Base-by-base conservation (phyloP, 2,888 invertebrate genomes). In the Drosophila melanosoma region DNA sequence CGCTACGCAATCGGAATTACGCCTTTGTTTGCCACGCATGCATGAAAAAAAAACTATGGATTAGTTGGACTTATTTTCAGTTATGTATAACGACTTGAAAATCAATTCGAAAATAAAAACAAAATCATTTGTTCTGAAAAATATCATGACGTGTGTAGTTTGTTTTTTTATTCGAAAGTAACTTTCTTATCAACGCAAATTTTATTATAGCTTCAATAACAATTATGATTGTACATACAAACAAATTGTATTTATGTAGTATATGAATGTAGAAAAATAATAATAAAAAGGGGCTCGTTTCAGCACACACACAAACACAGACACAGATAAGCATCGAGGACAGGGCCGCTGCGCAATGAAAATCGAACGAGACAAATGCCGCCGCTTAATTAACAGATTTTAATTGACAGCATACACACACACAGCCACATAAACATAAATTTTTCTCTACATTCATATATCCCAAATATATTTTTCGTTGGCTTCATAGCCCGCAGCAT, bases 191-290 rank as follows among this genome's bases (percentile, higher is more conserved):
- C 85, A 82, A 82, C 81, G 51, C 69, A 60, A 73, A 87, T 82
- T 87, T 84, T 75, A 88, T 80, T 78, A 70, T 60, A 83, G 76
- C 75, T 81, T 83, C 69, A 79, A 86, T 75, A 86, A 87, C 82
- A 86, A 84, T 87, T 79, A 79, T 82, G 70, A 57, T 17, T 12
- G n/a, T 54, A 54, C 12, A n/a, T 26, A 52, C 52, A 45, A 15
- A 23, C 45, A 45, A 45, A 15, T 45, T 45, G 45, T 51, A 64
- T 60, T 49, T 59, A 40, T 65, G 33, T 54, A 63, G 56, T 23
- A 63, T 74, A 42, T 71, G 26, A 61, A 33, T 52, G 49, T 62
- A 40, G 26, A 52, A 53, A 66, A 67, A 51, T 60, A 76, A 62
- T 62, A 73, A 51, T 26, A 53, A 53, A 33, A 65, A 75, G 68